A percentile compares a stretch with the other conserved stretches of the same genome.
Conservation (phyloP, 1,140 invertebrate species). For the Sycobia sp. region DNA sequence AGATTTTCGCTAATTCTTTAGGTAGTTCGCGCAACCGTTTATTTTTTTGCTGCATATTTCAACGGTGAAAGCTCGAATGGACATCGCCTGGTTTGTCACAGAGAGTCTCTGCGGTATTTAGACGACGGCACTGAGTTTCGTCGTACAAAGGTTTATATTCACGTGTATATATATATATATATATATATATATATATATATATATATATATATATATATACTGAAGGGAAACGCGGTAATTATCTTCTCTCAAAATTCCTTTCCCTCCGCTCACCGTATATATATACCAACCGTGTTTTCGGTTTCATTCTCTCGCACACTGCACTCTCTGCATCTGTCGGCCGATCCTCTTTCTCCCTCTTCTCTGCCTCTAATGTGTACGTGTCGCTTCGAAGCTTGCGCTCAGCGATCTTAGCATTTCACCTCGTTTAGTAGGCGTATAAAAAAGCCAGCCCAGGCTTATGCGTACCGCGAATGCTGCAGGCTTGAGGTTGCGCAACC, state of each 20-base stretch:
- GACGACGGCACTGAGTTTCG: not conserved
- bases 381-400: too few species aligned
- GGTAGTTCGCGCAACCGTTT: too few species aligned
- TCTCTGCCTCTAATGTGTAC: not conserved
- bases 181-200: too few species aligned
- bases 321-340: not conserved
- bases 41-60: too few species aligned
- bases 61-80: too few species aligned
- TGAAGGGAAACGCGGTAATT: slow-evolving; percentile 16
- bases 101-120: too few species aligned
- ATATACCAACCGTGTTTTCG: not conserved
- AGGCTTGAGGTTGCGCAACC: slow-evolving; percentile 2
- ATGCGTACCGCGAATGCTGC: not conserved
- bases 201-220: too few species aligned
- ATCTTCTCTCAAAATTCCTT: slow-evolving; percentile 20
- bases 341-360: not conserved
- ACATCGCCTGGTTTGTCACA: too few species aligned
- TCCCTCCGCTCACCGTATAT: not conserved
- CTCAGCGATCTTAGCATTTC: too few species aligned
- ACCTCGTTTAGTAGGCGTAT: slow-evolving; percentile 22
- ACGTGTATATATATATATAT: too few species aligned
- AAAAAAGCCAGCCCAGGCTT: slow-evolving; percentile 14
- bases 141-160: too few species aligned
- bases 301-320: not conserved
- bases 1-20: too few species aligned